Percentiles rank a stretch among this genome's conserved stretches.
Conservation (phyloP, 2,888 invertebrate genomes). For the Odontocerum albicorne region DNA sequence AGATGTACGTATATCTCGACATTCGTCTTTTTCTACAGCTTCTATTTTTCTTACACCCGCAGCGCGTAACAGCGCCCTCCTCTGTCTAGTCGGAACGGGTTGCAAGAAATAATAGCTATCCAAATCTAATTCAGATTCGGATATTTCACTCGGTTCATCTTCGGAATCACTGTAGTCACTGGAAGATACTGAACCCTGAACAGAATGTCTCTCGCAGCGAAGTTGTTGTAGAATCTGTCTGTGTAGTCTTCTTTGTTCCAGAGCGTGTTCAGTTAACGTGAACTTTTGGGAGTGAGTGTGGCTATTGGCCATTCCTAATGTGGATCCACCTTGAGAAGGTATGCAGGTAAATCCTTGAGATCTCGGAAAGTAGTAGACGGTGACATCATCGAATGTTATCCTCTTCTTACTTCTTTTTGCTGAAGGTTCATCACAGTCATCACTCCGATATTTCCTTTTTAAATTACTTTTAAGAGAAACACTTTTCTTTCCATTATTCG, state of each 20-base stretch:
- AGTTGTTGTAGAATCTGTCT: conserved; percentile 76
- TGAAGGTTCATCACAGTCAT: conserved; percentile 50
- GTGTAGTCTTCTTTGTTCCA: conserved; percentile 85
- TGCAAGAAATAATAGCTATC: conserved; percentile 90
- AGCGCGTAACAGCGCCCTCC: conserved; percentile 84
- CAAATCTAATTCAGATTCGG: conserved; percentile 82
- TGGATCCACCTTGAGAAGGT: conserved; percentile 88
- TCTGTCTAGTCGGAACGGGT: conserved; percentile 90
- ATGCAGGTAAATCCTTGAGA: conserved; percentile 91
- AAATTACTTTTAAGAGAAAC: conserved; percentile 61
- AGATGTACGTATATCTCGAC: conserved; percentile 87
- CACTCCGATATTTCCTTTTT: conserved; percentile 61
- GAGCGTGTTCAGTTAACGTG: conserved; percentile 83
- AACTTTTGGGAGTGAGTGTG: conserved; percentile 74
- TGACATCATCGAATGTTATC: conserved; percentile 89
- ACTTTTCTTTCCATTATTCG: conserved; percentile 40
- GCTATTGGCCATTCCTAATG: conserved; percentile 86
- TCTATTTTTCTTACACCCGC: conserved; percentile 95
- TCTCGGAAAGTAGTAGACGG: conserved; percentile 93
- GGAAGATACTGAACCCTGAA: conserved; percentile 63
- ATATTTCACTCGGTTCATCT: conserved; percentile 78
- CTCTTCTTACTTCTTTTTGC: conserved; percentile 73
- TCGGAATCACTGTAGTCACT: conserved; percentile 85
- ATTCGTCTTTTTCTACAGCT: conserved; percentile 90
- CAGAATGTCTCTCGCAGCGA: conserved; percentile 66